These are phyloP conservation scores for Dipodomys ordii DNA, from an alignment of 2,113 vertebrate species.

Conservation along the genomic window DNA sequence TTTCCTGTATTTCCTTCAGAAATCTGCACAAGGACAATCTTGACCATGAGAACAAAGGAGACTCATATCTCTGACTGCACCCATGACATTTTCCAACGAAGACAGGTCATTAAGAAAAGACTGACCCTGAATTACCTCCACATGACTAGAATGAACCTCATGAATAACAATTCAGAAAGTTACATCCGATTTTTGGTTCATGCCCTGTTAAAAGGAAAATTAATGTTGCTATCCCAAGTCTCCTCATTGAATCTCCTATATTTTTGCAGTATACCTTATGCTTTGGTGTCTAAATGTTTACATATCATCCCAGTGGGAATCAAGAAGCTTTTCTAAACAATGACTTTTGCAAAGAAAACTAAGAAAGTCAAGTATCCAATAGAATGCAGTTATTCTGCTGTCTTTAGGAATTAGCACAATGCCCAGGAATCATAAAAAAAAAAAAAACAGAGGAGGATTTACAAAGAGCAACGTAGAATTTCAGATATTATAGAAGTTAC, in stretches of 20 bases:
- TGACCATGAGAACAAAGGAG: constrained; percentile 29
- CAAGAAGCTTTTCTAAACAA: constrained; percentile 39
- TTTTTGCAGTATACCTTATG: neutral
- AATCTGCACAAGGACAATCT: neutral
- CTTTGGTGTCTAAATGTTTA: neutral
- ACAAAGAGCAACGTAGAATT: constrained; percentile 54
- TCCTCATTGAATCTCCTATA: constrained; percentile 8
- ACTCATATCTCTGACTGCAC: neutral
- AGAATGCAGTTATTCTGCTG: constrained; percentile 50
- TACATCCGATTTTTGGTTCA: constrained; percentile 41
- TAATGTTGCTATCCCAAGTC: neutral
- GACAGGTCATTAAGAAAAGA: neutral
- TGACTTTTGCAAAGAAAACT: constrained; percentile 61
- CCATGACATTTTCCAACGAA: constrained; percentile 59
- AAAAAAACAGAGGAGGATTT: constrained; percentile 45
- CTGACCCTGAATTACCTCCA: constrained; percentile 37
- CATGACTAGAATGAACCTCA: constrained; percentile 34
- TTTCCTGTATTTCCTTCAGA: neutral
- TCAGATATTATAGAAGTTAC: constrained; percentile 46
- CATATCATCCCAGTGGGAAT: neutral
- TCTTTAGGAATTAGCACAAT: constrained; percentile 45
- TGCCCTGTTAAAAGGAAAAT: constrained; percentile 35
- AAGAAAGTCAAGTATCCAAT: neutral
- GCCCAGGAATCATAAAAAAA: constrained; percentile 65
- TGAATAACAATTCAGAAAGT: constrained; percentile 53